A percentile compares a stretch with the other conserved stretches of the same genome.
These are phyloP conservation scores for Brachyhypopomus gauderio DNA, from an alignment of 2,113 vertebrate genomes.

Conservation along the genomic window DNA sequence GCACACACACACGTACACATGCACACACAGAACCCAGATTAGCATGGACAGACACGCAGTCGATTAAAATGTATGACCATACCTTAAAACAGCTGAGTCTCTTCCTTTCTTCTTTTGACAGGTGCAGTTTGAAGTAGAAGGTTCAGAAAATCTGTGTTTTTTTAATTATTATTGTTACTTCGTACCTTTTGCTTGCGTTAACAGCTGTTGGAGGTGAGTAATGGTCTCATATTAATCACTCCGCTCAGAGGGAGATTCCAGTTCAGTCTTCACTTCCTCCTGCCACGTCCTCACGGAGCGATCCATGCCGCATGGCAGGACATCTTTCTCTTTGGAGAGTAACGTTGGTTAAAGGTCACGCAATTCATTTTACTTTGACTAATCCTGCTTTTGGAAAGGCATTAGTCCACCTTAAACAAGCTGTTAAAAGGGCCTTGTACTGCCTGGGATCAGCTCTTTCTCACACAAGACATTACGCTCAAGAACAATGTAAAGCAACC, in stretches of 20 bases:
- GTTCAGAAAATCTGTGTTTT: neutral
- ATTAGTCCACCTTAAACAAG: neutral
- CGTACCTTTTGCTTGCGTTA: neutral
- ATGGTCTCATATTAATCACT: neutral
- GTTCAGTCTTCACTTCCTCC: conserved; percentile 7
- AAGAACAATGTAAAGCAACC: neutral
- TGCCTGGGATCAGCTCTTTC: neutral
- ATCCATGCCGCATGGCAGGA: neutral
- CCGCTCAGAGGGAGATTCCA: neutral
- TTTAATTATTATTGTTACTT: neutral
- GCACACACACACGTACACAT: neutral
- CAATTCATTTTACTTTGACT: conserved; percentile 4
- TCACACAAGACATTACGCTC: neutral
- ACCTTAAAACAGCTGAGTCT: conserved; percentile 8
- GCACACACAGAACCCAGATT: conserved; percentile 25
- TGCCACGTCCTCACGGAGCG: neutral
- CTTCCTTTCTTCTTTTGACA: neutral
- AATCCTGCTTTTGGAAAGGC: neutral
- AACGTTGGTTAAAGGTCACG: neutral
- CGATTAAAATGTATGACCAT: neutral
- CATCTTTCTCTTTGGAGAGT: neutral
- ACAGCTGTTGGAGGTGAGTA: neutral
- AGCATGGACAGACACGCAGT: conserved; percentile 23
- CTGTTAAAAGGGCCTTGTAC: neutral
- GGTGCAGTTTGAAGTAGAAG: neutral